phyloP scores from a whole-genome alignment of 2,797 vertebrate genomes.

The Prionace glauca region DNA sequence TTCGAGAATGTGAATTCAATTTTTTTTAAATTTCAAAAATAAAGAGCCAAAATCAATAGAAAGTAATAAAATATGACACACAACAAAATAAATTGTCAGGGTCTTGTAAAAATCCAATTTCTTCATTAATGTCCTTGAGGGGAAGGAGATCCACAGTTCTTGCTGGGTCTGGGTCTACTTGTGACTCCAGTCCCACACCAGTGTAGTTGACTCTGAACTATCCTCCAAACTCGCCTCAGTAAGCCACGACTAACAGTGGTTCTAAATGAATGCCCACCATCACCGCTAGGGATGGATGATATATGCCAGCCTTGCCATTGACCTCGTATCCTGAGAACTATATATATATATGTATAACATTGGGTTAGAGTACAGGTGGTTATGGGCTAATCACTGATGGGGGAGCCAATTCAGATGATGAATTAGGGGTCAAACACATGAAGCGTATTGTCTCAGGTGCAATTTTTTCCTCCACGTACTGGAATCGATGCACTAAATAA shows the following conservation, averaged over 20 bases:
- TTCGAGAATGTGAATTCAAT: background rate
- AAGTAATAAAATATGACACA: background rate
- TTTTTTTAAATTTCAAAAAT: background rate
- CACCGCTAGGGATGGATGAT: background rate
- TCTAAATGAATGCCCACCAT: background rate
- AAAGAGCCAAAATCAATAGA: background rate
- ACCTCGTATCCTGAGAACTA: background rate
- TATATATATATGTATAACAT: background rate
- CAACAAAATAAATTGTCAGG: background rate
- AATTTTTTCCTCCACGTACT: background rate
- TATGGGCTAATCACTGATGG: background rate
- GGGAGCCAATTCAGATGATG: background rate
- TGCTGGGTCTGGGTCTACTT: background rate
- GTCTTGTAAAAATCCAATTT: background rate
- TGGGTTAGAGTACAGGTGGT: background rate
- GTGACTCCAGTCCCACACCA: background rate
- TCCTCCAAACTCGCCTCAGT: background rate
- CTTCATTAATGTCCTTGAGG: background rate
- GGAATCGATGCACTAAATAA: background rate
- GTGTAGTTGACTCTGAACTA: background rate
- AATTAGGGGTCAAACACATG: background rate
- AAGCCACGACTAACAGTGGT: background rate
- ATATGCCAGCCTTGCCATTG: background rate
- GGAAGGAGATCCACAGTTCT: background rate
- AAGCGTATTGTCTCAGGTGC: background rate